phyloP scores from a whole-genome alignment of 2,797 vertebrate genomes.

The Rallus crepitans region DNA sequence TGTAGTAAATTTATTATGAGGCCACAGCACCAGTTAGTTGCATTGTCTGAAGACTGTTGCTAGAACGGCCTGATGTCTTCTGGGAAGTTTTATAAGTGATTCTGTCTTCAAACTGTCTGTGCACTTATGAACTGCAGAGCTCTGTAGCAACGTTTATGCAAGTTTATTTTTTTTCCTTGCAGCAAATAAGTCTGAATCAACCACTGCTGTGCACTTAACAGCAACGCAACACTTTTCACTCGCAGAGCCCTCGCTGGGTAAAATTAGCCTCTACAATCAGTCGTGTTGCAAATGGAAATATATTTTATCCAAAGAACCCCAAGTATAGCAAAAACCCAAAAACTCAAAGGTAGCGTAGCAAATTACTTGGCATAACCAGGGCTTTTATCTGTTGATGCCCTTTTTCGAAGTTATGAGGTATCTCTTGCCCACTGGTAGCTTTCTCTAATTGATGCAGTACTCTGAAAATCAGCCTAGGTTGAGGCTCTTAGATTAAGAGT shows the following conservation, averaged over 20 bases:
- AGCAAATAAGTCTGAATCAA: neutral
- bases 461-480: neutral
- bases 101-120: neutral
- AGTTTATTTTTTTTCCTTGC: neutral
- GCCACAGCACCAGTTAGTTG: neutral
- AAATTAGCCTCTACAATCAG: neutral
- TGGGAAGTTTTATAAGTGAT: neutral
- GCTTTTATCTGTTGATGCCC: neutral
- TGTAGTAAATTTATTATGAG: conserved; percentile 10
- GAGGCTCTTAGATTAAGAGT: neutral
- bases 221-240: neutral
- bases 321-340: neutral
- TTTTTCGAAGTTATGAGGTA: neutral
- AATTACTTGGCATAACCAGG: neutral
- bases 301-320: neutral
- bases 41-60: neutral
- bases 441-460: neutral
- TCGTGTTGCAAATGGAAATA: neutral
- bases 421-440: neutral
- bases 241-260: neutral
- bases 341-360: neutral
- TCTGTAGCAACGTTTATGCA: neutral
- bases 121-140: neutral
- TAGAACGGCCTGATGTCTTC: neutral
- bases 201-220: neutral